phyloP scores from a whole-genome alignment of 2,113 vertebrate genomes.

The Anser cygnoides region DNA sequence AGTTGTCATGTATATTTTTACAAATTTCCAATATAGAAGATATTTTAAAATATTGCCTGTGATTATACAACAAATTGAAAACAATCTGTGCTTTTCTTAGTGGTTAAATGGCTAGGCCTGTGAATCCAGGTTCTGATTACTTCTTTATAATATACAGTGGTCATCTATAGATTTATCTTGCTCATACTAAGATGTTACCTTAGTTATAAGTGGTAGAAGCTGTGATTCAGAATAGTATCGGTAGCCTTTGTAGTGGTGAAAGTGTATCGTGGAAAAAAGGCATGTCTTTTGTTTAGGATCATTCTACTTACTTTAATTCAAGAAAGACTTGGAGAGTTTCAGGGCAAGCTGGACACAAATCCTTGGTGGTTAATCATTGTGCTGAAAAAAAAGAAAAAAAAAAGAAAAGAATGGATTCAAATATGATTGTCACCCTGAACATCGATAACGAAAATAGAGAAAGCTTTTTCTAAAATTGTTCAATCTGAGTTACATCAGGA shows the following conservation, averaged over 20 bases:
- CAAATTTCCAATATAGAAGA: background rate
- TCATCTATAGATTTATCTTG: background rate
- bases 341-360: background rate
- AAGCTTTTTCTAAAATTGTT: constrained; percentile 50
- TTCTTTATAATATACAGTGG: background rate
- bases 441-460: constrained; percentile 52
- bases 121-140: background rate
- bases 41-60: background rate
- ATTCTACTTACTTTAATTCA: background rate
- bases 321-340: background rate
- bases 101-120: background rate
- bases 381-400: background rate
- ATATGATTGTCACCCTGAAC: constrained; percentile 17
- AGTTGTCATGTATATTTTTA: background rate
- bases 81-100: background rate
- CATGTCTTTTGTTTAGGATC: fast-evolving
- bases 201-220: background rate
- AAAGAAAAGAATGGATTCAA: constrained; percentile 56
- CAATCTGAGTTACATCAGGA: constrained; percentile 41
- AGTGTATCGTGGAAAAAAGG: background rate
- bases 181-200: background rate
- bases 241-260: background rate
- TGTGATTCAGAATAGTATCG: background rate
- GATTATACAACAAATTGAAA: background rate
- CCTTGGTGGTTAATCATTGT: constrained; percentile 23